A percentile compares a stretch with the other conserved stretches of the same genome.
Evolutionary conservation across 1,140 invertebrate genomes (phyloP).

Genomic region (Nymphalis io): DNA sequence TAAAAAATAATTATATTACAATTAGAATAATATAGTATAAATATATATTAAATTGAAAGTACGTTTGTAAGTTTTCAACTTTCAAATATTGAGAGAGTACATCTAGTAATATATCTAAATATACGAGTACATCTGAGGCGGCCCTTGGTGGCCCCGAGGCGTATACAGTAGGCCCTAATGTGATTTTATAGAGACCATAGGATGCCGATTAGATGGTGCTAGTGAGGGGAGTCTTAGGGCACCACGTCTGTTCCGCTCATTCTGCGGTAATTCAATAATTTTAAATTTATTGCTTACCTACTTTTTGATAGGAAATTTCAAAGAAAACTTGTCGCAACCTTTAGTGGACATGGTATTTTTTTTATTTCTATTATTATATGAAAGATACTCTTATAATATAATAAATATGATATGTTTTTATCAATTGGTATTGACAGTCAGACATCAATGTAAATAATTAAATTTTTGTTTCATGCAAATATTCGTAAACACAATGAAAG

Average conservation of each 20-base stretch:
- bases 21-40: too few relatives aligned
- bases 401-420: too few relatives aligned
- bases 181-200: constrained; percentile 77
- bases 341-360: background rate
- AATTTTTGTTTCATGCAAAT: too few relatives aligned
- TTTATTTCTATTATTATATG: background rate
- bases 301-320: constrained; percentile 9
- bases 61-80: too few relatives aligned
- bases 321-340: constrained; percentile 2
- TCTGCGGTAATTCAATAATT: constrained; percentile 61
- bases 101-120: constrained; percentile 16
- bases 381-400: too few relatives aligned
- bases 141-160: constrained; percentile 57
- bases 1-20: too few relatives aligned
- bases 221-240: constrained; percentile 51
- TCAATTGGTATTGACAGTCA: too few relatives aligned
- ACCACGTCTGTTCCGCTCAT: constrained; percentile 41
- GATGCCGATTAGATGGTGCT: constrained; percentile 73
- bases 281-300: constrained; percentile 35
- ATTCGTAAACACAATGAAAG: too few relatives aligned
- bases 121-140: constrained; percentile 36
- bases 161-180: constrained; percentile 67
- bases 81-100: background rate
- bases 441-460: too few relatives aligned
- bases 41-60: too few relatives aligned